Evolutionary conservation across 2,888 invertebrate species (phyloP), one percentile per base, ranked within the genome.

Genomic region (Plusia festucae): DNA sequence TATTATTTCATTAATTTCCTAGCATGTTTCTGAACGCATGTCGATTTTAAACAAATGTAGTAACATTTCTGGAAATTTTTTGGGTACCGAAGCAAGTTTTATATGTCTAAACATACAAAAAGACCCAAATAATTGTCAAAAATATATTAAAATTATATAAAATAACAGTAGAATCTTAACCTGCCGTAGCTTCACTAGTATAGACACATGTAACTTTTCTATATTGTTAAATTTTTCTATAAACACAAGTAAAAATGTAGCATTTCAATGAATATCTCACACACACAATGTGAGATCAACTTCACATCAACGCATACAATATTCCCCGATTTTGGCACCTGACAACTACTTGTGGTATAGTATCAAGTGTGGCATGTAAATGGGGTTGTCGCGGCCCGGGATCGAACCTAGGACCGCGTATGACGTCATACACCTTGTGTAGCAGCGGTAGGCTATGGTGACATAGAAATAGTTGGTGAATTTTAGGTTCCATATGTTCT

Each of bases 321-420:
- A 64, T 93, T 73, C 92, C 92, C 92, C 92, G 76, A 87, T 90
- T 88, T 88, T 90, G 93, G 93, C 93, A 91, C 92, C 88, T 85
- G 88, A 88, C 80, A 59, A 85, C 93, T 92, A 92, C 92, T 89
- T 90, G 90, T 90, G 11, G 53, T 44, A 90, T 91, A 92, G 92
- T 82, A 87, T 87, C 93, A 88, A 93, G 95, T 91, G 93, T 95
- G 95, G 95, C 95, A 88, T 88, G 89, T 79, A 91, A 90, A 92
- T 89, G 94, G 94, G 94, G 93, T 60, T n/a, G 34, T 27, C 16
- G 2, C 18, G 2, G 58, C 69, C 53, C 57, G 79, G 93, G 81
- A 70, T 90, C 79, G 93, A 94, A 92, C 93, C 83, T 53, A 51
- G 69, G 76, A 79, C 85, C 73, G 46, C 1, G 3, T 6, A 53